These are phyloP conservation scores for Lagocephalus sceleratus DNA, from an alignment of 2,797 vertebrate genomes.

Conservation along the genomic window DNA sequence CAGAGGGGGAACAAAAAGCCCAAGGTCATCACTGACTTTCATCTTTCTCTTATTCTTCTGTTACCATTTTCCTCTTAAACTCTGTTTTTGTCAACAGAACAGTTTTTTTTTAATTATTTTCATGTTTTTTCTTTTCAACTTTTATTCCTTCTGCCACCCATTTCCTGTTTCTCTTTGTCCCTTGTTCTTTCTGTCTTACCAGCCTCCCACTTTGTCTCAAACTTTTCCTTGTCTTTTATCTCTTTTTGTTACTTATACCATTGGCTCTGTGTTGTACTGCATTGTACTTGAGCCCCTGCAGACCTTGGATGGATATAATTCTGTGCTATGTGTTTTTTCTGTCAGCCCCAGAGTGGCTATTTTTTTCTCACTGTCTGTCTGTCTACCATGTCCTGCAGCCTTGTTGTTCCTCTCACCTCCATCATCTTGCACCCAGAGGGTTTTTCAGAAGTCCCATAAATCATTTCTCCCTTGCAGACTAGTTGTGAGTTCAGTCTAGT, in stretches of 20 bases:
- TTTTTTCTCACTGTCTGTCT: conserved; percentile 13
- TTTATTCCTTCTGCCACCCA: conserved; percentile 8
- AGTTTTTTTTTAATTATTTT: neutral
- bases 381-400: conserved; percentile 28
- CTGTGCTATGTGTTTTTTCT: conserved; percentile 25
- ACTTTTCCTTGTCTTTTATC: conserved; percentile 13
- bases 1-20: conserved; percentile 82
- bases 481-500: conserved; percentile 44
- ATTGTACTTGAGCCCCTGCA: conserved; percentile 19
- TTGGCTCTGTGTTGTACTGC: conserved; percentile 23
- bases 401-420: conserved; percentile 11
- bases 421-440: conserved; percentile 11
- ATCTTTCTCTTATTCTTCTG: conserved; percentile 24
- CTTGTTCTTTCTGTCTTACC: conserved; percentile 2
- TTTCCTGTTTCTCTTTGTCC: conserved; percentile 22
- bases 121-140: neutral
- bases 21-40: conserved; percentile 74
- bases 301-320: conserved; percentile 14
- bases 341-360: conserved; percentile 22
- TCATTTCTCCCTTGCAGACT: conserved; percentile 50
- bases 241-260: conserved; percentile 25
- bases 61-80: conserved; percentile 16
- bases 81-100: neutral
- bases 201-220: conserved; percentile 7
- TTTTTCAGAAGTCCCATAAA: conserved; percentile 54